Base-by-base conservation (phyloP, 1,140 invertebrate species). In the Pseudomyrmex sp. region DNA sequence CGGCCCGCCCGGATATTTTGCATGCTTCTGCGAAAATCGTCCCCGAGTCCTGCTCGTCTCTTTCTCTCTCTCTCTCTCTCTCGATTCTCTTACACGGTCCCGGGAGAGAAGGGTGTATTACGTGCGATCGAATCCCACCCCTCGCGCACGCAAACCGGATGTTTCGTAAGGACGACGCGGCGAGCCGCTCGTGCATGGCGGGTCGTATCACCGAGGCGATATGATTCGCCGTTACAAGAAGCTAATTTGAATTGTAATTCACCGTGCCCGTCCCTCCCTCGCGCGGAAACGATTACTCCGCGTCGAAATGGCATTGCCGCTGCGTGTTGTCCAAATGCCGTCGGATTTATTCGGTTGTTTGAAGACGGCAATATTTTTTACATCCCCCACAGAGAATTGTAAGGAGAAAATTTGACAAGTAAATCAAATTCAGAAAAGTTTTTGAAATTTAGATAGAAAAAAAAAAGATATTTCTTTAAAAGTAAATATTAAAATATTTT, bases 11-110 rank as follows among this genome's bases (percentile, higher is more conserved):
- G 88, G 85, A 91, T 89, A 88, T 91, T 92, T 91, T 86, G 85
- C 91, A 90, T 88, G 90, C 76, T 92, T 92, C 88, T 76, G 59
- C 79, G 88, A 92, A 93, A 87, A 87, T 68, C 46, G 52, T 35
- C 59, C 35, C 18, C 70, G n/a, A 56, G 46, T 18, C 48, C 52
- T 35, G 5, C 15, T 12, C 44, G 5, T 35, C 35, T 35, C 35
- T 35, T 7, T 35, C 35, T 26, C 26, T 26, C 26, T 26, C 26
- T 26, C 26, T 26, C 26, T 26, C 26, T 35, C 35, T 35, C 58
- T 15, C 35, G 44, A 58, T 18, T 61, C 66, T 58, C 5, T 35
- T 5, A 35, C n/a, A 26, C 50, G 26, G 44, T 18, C 61, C 10
- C 20, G 35, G 52, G 23, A 59, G 74, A 66, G 12, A 76, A 3